Percentiles rank a stretch among this genome's conserved stretches.
phyloP scores from a whole-genome alignment of 2,113 vertebrate genomes.

The Riparia riparia region DNA sequence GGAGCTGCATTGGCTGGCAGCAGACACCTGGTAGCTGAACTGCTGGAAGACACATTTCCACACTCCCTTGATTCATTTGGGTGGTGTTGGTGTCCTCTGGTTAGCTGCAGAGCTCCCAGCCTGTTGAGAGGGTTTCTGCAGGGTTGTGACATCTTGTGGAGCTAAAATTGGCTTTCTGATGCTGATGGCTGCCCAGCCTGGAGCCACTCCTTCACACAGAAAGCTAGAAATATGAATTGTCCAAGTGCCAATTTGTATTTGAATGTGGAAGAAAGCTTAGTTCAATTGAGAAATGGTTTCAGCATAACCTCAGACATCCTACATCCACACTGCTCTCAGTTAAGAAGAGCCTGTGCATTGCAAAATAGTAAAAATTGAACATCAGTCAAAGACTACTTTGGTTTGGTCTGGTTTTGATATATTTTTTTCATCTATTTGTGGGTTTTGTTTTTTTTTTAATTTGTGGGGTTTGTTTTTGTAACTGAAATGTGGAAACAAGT shows the following conservation, averaged over 20 bases:
- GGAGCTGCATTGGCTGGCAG: neutral
- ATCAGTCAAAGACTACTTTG: neutral
- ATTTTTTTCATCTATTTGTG: neutral
- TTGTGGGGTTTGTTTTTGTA: neutral
- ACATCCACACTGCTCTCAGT: rapidly evolving
- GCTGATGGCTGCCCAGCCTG: neutral
- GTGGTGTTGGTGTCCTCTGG: rapidly evolving
- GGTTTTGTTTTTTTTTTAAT: neutral
- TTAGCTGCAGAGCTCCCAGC: neutral
- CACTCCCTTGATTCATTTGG: neutral
- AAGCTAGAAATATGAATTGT: rapidly evolving
- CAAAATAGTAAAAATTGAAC: neutral
- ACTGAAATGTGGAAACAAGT: neutral
- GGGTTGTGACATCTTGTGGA: neutral
- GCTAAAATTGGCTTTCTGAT: neutral
- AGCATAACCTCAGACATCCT: neutral
- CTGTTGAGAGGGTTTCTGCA: neutral
- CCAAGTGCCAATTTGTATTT: neutral
- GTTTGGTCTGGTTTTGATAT: neutral
- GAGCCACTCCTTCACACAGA: neutral
- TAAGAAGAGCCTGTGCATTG: neutral
- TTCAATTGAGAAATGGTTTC: neutral
- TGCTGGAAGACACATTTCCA: neutral
- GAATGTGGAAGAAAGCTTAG: neutral
- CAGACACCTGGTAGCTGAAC: neutral